Base-by-base conservation (phyloP, 2,113 vertebrate species). In the Urocynchramus pylzowi region DNA sequence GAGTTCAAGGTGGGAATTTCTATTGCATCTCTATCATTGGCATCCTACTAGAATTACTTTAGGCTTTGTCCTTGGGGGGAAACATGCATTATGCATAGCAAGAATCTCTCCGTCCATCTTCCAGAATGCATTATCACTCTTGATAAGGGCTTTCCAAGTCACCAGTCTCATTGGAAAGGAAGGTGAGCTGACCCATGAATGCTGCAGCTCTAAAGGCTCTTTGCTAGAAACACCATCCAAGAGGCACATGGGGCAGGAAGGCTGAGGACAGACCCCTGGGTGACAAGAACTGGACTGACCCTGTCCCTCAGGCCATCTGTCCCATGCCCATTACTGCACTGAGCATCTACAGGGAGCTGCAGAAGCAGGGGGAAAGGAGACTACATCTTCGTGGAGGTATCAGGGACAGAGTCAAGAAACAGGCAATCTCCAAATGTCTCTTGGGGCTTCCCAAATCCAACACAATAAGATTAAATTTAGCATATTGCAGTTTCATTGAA, bases 71-170 rank as follows among this genome's bases (percentile, higher is more conserved):
- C 88, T 54, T 83, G 47, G 78, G 19, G 35, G 35, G 5, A n/a
- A 65, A 39, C 45, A 90, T 83, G 45, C 44, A 88, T 96, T 94
- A 92, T 83, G 74, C 67, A 96, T 65, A 49, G 33, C 67, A 88
- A 92, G 50, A 79, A 88, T 69, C 79, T 85, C 78, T 90, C 88
- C 61, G 92, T 88, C 75, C 85, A 45, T 88, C 78, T 69, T 96
- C 74, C 88, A 68, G 61, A 94, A 90, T 42, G 42, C 61, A 74
- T 90, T 69, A 83, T 69, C 37, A 14, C 59, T 80, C 79, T 54
- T 0, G 4, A 39, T 61, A 57, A 93, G 50, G 70, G 67, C 67
- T 94, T 90, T 88, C 94, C 90, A 85, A 90, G 78, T 56, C 57
- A 74, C 45, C 50, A 53, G 24, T 54, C 84, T 95, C 89, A 45